These are phyloP conservation scores for Thaleichthys pacificus DNA, from an alignment of 2,797 vertebrate genomes.

Conservation along the genomic window DNA sequence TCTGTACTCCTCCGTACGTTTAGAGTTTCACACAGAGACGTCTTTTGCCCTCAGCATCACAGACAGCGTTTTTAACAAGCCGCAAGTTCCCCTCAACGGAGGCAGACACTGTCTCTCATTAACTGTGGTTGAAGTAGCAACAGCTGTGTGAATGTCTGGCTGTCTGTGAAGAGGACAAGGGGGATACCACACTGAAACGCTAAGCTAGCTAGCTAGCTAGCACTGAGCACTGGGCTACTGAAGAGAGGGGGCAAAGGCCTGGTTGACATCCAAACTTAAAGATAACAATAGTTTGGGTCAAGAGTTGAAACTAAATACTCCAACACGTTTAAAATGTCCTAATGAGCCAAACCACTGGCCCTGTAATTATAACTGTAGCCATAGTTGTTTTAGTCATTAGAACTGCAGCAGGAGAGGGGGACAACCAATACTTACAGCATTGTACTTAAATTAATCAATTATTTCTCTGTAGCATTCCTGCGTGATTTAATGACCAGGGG, in stretches of 20 bases:
- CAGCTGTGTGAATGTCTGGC: conserved; percentile 38
- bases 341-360: conserved; percentile 2
- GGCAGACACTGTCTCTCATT: conserved; percentile 54
- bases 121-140: conserved; percentile 58
- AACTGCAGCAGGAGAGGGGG: too few species aligned
- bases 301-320: too few species aligned
- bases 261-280: neutral
- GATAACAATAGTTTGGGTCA: too few species aligned
- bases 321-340: too few species aligned
- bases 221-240: too few species aligned
- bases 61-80: conserved; percentile 52
- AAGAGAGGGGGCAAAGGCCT: neutral
- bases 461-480: conserved; percentile 35
- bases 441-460: conserved; percentile 8
- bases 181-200: conserved; percentile 19
- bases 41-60: conserved; percentile 36
- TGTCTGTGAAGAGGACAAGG: conserved; percentile 26
- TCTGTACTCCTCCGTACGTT: conserved; percentile 41
- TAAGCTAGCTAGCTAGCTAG: neutral
- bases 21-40: conserved; percentile 43
- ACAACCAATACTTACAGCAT: conserved; percentile 36
- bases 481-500: conserved; percentile 42
- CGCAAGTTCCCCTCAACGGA: conserved; percentile 37
- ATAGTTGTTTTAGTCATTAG: neutral
- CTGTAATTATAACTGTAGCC: too few species aligned